Evolutionary conservation across 2,888 invertebrate species (phyloP), one percentile per base, ranked within the genome.

Genomic region (Deladenus siricidicola): DNA sequence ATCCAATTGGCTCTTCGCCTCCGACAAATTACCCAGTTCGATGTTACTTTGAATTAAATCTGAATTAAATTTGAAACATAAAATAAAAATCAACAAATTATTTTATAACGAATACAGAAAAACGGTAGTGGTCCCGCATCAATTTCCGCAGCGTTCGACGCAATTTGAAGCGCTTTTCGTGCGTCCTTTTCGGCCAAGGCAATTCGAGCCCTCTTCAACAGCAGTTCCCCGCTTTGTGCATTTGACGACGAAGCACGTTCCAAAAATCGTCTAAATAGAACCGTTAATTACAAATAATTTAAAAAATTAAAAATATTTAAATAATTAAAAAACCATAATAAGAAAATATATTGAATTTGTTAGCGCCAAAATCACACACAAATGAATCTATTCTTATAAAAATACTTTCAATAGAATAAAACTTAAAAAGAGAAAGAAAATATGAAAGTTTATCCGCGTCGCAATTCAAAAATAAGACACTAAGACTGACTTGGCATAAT

Each of bases 1-100:
- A 71, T 91, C 88, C 39, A 93, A 83, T 81, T 94, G 92, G 71
- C 90, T 88, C 10, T 86, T 84, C 0, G 89, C 86, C 74, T 88
- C 86, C 19, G 55, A 43, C 3, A 70, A 57, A 26, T 73, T 63
- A 23, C 69, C 69, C 67, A 21, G 76, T 50, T 50, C 69, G 64
- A 39, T 66, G 65, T 53, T 34, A 17, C 19, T 1, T n/a, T 39
- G 30, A 53, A 53, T 34, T 8, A 53, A 23, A 34, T 53, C 53
- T 53, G 1, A 53, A 53, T n/a, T 26, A 28, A 19, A 51, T 47
- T 17, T 21, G 19, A 1, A 53, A 21, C 4, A 10, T 6, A 4
- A 39, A 53, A 30, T 1, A 53, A 53, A 30, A 1, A 53, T 28
- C 60, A 45, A 3, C 55, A 59, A 30, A 60, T 52, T 10, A 58